Base-by-base conservation (phyloP, 1,140 invertebrate genomes). In the Drosophila insularis region DNA sequence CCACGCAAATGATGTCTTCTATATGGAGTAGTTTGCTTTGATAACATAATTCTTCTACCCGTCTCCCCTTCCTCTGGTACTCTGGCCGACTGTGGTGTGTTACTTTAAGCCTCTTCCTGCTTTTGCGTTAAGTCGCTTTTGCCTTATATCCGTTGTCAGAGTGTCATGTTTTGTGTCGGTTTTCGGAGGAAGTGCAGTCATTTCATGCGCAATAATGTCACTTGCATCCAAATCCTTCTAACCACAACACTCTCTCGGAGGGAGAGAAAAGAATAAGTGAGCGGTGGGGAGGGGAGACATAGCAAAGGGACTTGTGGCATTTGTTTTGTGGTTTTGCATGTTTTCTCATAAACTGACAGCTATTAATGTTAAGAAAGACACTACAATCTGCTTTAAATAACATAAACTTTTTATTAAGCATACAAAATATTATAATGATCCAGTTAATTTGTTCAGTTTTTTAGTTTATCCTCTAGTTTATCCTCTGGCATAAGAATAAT, bases 91-190 rank as follows among this genome's bases (percentile, higher is more conserved):
- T 35, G 32, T 35, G 32, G 32, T 35, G 43, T 50, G 43, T 50
- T 21, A 8, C 43, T 50, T 50, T 50, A 50, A 50, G 17, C 43
- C 43, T 50, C 43, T 50, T 50, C 43, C 43, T 19, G 17, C 43
- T 50, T 27, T 21, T 14, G 43, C 35, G 17, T 10, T 50, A 2
- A 50, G 43, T 21, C 19, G 17, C 17, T 21, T 50, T 50, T 50
- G 43, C 43, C 43, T 50, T 50, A 50, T 50, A 50, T 50, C 43
- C 43, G 43, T 50, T 50, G 43, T 50, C 43, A 50, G 43, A 50
- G 43, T 50, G 43, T 50, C 43, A 21, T 50, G 43, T 50, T 50
- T 50, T 50, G 43, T 50, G 43, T 50, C 43, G 43, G 43, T 50
- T 21, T 50, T 50, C 35, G 17, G 43, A 50, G 43, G 43, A 50